These are phyloP conservation scores for Oxytorus armatus DNA, from an alignment of 2,888 invertebrate genomes.

Conservation along the genomic window DNA sequence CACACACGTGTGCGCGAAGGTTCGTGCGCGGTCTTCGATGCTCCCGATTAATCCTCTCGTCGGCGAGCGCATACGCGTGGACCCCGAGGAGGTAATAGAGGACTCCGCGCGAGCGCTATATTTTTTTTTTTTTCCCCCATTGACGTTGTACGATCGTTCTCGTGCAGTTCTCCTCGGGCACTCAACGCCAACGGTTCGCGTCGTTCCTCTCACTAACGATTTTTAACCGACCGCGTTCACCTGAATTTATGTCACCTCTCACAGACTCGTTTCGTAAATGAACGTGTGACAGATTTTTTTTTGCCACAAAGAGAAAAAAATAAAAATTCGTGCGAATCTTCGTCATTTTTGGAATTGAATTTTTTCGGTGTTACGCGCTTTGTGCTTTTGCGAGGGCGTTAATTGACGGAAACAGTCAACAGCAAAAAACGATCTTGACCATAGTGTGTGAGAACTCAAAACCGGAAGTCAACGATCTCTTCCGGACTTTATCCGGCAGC, in stretches of 20 bases:
- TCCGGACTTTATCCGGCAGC: constrained; percentile 6
- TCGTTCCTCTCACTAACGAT: background rate
- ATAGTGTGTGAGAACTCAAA: constrained; percentile 14
- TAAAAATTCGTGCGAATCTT: too few species aligned
- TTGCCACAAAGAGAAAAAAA: too few species aligned
- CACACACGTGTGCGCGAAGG: constrained; percentile 52
- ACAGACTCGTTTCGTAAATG: too few species aligned
- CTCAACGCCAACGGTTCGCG: constrained; percentile 55
- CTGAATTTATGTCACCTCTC: too few species aligned
- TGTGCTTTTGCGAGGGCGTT: too few species aligned
- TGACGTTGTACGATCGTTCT: constrained; percentile 64
- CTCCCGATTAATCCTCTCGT: constrained; percentile 29
- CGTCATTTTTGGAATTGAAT: too few species aligned
- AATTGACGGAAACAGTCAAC: too few species aligned
- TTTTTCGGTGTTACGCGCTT: too few species aligned
- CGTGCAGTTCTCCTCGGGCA: constrained; percentile 67
- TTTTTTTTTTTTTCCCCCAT: too few species aligned
- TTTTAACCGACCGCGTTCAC: too few species aligned
- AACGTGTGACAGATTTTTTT: too few species aligned
- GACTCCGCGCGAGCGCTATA: constrained; percentile 1
- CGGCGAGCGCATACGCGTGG: constrained; percentile 60
- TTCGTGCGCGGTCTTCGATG: constrained; percentile 55
- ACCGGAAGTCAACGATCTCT: constrained; percentile 43
- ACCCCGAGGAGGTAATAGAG: constrained; percentile 29
- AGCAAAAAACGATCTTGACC: background rate